Conservation (phyloP, 2,113 vertebrate species). For the Donacobius atricapilla region DNA sequence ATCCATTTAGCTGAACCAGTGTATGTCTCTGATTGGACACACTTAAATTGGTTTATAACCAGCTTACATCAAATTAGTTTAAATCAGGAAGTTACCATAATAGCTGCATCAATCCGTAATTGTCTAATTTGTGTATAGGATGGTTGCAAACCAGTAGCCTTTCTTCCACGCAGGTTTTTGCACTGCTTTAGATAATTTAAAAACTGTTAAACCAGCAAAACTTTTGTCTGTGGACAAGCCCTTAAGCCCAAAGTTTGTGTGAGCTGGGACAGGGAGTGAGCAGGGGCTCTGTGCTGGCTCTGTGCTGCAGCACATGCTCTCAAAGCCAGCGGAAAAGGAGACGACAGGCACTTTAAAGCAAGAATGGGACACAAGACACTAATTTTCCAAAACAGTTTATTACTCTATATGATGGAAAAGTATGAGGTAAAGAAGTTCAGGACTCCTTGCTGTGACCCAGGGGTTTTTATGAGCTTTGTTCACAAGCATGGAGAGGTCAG, state of each 20-base stretch:
- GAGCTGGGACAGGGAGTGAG: neutral
- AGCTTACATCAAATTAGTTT: constrained; percentile 56
- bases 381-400: neutral
- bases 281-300: neutral
- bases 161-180: neutral
- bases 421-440: neutral
- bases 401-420: neutral
- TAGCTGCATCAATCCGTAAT: constrained; percentile 18
- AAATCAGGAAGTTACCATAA: constrained; percentile 48
- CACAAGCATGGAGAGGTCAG: neutral
- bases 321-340: neutral
- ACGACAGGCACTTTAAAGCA: neutral
- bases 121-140: constrained; percentile 3
- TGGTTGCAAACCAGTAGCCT: neutral
- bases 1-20: constrained; percentile 47
- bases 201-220: neutral
- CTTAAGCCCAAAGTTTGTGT: neutral
- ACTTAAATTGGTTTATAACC: constrained; percentile 58
- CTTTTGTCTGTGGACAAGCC: neutral
- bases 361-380: neutral
- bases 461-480: neutral
- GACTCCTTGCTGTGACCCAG: neutral
- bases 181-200: neutral
- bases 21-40: constrained; percentile 41
- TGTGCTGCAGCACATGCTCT: neutral